phyloP scores from a whole-genome alignment of 2,113 vertebrate genomes.

The Picathartes gymnocephalus region DNA sequence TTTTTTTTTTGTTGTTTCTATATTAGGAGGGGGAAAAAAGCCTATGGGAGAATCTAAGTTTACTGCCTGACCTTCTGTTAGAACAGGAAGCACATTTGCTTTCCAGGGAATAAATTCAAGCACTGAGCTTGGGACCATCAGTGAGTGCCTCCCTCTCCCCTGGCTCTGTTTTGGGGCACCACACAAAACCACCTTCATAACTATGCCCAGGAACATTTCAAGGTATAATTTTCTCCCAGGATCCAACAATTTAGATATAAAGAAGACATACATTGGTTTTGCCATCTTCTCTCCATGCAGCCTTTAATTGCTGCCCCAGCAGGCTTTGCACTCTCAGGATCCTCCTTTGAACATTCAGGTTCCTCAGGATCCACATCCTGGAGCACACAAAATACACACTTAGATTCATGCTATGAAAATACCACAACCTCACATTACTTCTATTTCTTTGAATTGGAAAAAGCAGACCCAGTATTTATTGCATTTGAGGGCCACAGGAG shows the following conservation, averaged over 20 bases:
- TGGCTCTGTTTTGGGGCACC: background rate
- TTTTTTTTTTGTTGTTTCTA: background rate
- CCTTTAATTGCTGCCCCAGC: background rate
- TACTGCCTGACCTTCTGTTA: background rate
- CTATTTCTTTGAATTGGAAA: background rate
- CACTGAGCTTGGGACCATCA: background rate
- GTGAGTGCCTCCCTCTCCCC: background rate
- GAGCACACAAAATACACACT: background rate
- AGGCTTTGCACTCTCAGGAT: background rate
- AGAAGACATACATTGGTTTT: background rate
- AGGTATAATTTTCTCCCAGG: background rate
- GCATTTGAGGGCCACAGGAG: background rate
- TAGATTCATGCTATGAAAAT: background rate
- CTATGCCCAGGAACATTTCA: background rate
- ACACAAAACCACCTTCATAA: background rate
- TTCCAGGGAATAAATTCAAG: background rate
- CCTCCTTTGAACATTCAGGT: too few relatives aligned
- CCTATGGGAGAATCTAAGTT: background rate
- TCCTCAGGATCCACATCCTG: background rate
- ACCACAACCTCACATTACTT: background rate
- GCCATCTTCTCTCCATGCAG: background rate
- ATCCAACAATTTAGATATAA: accelerated
- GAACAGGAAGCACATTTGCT: background rate
- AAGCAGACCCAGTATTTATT: background rate
- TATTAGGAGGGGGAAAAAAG: background rate